phyloP scores from a whole-genome alignment of 2,797 vertebrate species.

The Lagodon rhomboides region DNA sequence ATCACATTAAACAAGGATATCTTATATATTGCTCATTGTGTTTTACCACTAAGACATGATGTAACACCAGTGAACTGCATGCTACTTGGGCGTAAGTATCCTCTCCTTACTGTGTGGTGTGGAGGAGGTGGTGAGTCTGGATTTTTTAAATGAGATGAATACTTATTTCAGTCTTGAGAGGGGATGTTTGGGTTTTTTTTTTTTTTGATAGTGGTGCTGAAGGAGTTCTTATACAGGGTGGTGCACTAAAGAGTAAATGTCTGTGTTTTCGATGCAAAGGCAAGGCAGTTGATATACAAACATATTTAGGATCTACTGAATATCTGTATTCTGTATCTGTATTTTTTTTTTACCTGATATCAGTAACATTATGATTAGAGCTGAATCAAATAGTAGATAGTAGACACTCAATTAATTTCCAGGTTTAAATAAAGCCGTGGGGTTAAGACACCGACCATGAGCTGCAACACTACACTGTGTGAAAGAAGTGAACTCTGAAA shows the following conservation, averaged over 20 bases:
- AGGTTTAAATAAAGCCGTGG: background rate
- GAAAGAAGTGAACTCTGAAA: too few relatives aligned
- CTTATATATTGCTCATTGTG: background rate
- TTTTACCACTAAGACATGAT: background rate
- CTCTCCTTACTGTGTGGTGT: background rate
- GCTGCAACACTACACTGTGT: background rate
- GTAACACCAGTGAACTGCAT: background rate
- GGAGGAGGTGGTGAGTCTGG: background rate
- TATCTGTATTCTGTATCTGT: too few relatives aligned
- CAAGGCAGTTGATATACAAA: background rate
- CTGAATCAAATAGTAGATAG: background rate
- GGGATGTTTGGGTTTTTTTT: background rate
- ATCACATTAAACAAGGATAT: background rate
- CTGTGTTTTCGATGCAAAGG: background rate
- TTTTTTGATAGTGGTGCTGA: background rate
- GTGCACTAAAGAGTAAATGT: background rate
- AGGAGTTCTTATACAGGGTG: background rate
- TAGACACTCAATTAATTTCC: background rate
- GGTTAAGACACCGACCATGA: background rate
- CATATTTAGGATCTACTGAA: background rate
- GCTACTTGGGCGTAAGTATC: background rate
- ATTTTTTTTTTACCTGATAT: too few relatives aligned
- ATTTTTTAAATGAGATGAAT: background rate
- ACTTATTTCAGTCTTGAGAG: background rate
- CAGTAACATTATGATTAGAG: background rate